Evolutionary conservation across 2,113 vertebrate genomes (phyloP), one percentile per base, ranked within the genome.

Genomic region (Eublepharis macularius): DNA sequence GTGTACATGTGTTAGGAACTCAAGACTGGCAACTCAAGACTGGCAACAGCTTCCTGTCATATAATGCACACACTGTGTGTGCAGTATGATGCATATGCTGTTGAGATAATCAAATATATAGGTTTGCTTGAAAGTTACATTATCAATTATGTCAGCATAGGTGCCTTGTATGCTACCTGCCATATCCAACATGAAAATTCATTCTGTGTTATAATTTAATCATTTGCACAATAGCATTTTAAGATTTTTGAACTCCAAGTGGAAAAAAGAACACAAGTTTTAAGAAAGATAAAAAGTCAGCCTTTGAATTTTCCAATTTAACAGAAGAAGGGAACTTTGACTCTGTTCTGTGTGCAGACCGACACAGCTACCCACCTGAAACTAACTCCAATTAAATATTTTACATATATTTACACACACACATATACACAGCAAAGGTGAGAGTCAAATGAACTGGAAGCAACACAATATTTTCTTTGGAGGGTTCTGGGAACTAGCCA

Each of bases 401-500:
- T 69, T 29, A 57, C 34, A 57, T 29, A 86, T 81, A 32, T 41
- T 6, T 82, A 45, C n/a, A 47, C 7, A 86, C 36, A 16, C 41
- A 69, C 57, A 54, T 43, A 76, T 32, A 49, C n/a, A n/a, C n/a
- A n/a, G n/a, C n/a, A n/a, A n/a, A n/a, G n/a, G n/a, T n/a, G 43
- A 16, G 9, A 4, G 65, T 11, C 21, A 78, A 60, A 60, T 36
- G 4, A 74, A 24, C 72, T 87, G 88, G 91, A 91, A 88, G 86
- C 72, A 83, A 73, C 80, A 75, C 72, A 84, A 68, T 39, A 68
- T 3, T 10, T 73, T 86, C 0, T 0, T 60, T 0, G 1, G 88
- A 17, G 36, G 73, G 82, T 93, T 43, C 89, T 89, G 87, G 87
- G 89, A 92, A 94, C 47, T 0, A 79, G 84, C 74, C 86, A 90